Evolutionary conservation across 1,140 invertebrate genomes (phyloP), one percentile per base, ranked within the genome.

Genomic region (Probaryconus sp.): DNA sequence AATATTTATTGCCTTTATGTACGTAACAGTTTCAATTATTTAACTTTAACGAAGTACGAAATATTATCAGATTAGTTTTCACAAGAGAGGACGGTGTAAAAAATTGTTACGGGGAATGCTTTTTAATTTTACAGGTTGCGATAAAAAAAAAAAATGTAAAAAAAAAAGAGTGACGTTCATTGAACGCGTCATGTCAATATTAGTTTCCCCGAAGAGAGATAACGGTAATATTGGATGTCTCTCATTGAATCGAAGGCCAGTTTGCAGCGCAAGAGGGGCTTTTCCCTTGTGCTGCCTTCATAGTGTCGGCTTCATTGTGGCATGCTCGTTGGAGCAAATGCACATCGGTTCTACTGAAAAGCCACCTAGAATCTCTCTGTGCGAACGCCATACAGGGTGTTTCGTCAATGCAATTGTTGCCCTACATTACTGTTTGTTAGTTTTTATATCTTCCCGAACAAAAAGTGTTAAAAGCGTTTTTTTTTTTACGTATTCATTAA

Each of bases 161-260:
- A 51, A 61, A 61, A 33, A n/a, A 47, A 17, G n/a, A n/a, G n/a
- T 61, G 61, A 65, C 51, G 61, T 58, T 13, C 28, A 63, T 48
- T 68, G 42, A 68, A 68, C 55, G 42, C 42, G 33, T 26, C 63
- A 74, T 77, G 82, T 82, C 81, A 87, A 86, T 85, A 87, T 87
- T 85, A 85, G 81, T 84, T 60, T 77, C 73, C 65, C 73, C 67
- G 80, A 77, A 80, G 61, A 67, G 80, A 84, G 83, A 87, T 86
- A 84, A 85, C 83, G 76, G 79, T 50, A 79, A 85, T 86, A 87
- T 87, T 85, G 84, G 79, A 86, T 86, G 83, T 85, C 80, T 82
- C 76, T 68, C 47, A 76, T 74, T 68, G 64, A 72, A 63, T 69
- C 55, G 51, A 67, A 65, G 53, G 70, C 60, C 56, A 69, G 75